These are phyloP conservation scores for Unio pictorum DNA, from an alignment of 2,888 invertebrate genomes.

Conservation along the genomic window DNA sequence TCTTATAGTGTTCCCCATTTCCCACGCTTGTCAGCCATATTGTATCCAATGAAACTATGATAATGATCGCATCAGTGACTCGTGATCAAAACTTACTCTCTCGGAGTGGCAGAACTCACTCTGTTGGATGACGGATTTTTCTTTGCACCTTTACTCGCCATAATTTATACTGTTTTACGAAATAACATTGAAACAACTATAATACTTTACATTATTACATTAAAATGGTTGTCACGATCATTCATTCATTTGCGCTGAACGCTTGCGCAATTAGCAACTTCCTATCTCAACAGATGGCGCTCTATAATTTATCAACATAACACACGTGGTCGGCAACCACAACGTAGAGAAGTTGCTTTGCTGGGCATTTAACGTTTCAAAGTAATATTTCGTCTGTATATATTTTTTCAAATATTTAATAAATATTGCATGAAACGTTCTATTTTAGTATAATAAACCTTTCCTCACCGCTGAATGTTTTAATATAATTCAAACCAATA, in stretches of 20 bases:
- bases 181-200: neutral
- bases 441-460: no score
- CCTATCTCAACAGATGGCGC: conserved; percentile 18
- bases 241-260: conserved; percentile 23
- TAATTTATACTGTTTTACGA: conserved; percentile 16
- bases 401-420: no score
- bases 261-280: conserved; percentile 31
- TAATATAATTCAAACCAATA: no score
- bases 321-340: no score
- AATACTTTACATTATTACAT: conserved; percentile 2
- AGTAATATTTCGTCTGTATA: no score
- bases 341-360: no score
- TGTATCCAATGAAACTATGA: conserved; percentile 56
- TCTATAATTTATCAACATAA: no score
- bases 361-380: no score
- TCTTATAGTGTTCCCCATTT: neutral
- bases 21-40: conserved; percentile 52
- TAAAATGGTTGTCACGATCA: conserved; percentile 42
- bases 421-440: no score
- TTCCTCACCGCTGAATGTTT: no score
- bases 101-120: conserved; percentile 58
- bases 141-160: conserved; percentile 58
- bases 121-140: conserved; percentile 56
- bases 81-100: conserved; percentile 53
- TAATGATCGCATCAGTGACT: conserved; percentile 2